phyloP scores from a whole-genome alignment of 2,113 vertebrate species.

The Procavia capensis region DNA sequence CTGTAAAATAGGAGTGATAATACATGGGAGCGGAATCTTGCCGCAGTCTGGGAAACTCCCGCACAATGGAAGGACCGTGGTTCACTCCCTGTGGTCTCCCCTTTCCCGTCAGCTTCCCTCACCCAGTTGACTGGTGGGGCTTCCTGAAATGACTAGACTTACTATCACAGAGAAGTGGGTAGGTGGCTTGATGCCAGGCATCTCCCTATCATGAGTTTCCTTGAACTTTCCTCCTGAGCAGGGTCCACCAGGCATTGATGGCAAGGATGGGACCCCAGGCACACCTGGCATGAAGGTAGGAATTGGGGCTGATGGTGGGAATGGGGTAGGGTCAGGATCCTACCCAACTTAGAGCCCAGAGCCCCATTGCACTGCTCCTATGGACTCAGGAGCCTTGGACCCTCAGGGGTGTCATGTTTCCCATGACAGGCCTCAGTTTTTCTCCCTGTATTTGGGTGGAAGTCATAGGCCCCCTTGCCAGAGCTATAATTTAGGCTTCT shows the following conservation, averaged over 20 bases:
- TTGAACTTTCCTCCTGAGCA: constrained; percentile 77
- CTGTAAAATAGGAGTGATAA: background rate
- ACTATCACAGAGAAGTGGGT: background rate
- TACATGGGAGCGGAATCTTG: background rate
- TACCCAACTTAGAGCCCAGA: background rate
- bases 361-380: background rate
- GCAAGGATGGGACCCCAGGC: constrained; percentile 96
- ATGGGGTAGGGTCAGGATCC: background rate
- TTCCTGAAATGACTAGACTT: background rate
- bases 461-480: background rate
- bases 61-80: background rate
- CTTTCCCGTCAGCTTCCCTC: background rate
- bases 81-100: background rate
- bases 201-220: background rate
- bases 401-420: background rate
- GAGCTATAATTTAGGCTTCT: constrained; percentile 19
- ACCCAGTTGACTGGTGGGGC: background rate
- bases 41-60: background rate
- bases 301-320: background rate
- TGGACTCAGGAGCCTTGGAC: background rate
- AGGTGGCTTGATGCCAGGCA: background rate
- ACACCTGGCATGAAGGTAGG: constrained; percentile 95
- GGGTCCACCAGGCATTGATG: constrained; percentile 98
- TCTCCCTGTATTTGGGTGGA: background rate
- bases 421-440: background rate